A percentile compares a stretch with the other conserved stretches of the same genome.
phyloP scores from a whole-genome alignment of 2,888 invertebrate genomes.

The Tiliacea aurago region DNA sequence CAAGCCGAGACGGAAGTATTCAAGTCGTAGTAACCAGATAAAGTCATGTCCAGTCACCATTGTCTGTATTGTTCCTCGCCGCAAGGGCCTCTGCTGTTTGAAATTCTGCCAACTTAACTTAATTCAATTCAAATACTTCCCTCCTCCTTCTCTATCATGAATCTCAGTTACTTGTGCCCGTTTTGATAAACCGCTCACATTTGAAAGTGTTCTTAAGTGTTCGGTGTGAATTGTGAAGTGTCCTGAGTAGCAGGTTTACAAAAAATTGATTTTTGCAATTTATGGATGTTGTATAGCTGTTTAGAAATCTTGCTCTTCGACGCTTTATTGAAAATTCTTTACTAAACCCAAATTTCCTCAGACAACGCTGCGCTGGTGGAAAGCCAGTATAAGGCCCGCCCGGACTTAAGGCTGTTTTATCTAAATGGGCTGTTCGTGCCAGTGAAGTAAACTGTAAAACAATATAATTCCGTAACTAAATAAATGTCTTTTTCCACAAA shows the following conservation, averaged over 20 bases:
- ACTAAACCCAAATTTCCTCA: neutral
- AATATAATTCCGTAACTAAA: neutral
- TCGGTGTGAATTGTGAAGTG: slow-evolving; percentile 32
- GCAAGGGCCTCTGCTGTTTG: slow-evolving; percentile 40
- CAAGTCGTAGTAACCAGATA: slow-evolving; percentile 31
- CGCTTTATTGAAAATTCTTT: neutral
- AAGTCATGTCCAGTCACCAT: slow-evolving; percentile 55
- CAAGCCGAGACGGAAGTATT: slow-evolving; percentile 14
- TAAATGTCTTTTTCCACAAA: slow-evolving; percentile 1
- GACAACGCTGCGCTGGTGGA: neutral
- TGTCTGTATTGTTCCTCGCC: slow-evolving; percentile 44
- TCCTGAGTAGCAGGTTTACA: slow-evolving; percentile 1
- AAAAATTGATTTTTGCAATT: slow-evolving; percentile 7
- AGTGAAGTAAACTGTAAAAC: slow-evolving; percentile 9
- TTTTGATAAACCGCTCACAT: slow-evolving; percentile 29
- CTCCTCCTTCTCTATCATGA: too few species aligned
- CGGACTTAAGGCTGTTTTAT: neutral
- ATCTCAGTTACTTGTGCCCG: slow-evolving; percentile 20
- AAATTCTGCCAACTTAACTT: slow-evolving; percentile 56
- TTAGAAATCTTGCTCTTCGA: neutral
- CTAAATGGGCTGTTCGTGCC: neutral
- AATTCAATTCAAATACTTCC: slow-evolving; percentile 46
- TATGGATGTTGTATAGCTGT: neutral
- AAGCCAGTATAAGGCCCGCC: neutral
- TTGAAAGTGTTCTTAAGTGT: slow-evolving; percentile 44